Evolutionary conservation across 2,797 vertebrate species (phyloP), one percentile per base, ranked within the genome.

Genomic region (Monodelphis domestica): DNA sequence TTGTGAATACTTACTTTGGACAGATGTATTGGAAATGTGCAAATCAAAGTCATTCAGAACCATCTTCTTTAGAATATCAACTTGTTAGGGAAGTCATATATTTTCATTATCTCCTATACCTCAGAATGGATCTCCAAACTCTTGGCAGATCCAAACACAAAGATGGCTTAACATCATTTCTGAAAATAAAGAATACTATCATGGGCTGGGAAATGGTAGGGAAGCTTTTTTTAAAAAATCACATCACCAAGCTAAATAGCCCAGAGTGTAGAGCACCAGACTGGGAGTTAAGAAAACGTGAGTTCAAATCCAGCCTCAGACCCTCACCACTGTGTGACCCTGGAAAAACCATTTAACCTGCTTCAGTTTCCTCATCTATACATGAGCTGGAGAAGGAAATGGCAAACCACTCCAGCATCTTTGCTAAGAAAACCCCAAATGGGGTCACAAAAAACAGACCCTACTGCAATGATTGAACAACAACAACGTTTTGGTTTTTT

Each of bases 201-300:
- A n/a, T 87, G 87, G 94, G 14, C 91, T 90, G 53, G 53, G 92
- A 93, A 55, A 91, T 5, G 95, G 38, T 54, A 89, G 30, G 78
- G 52, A 88, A 56, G 50, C 57, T 91, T 90, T 93, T 92, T n/a
- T n/a, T n/a, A 54, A 26, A 93, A 93, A 93, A 30, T 55, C 91
- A 45, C 84, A 91, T 91, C 89, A 95, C 89, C 87, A 90, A 24
- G 54, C 63, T 54, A 45, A n/a, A n/a, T n/a, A n/a, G n/a, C n/a
- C n/a, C n/a, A n/a, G n/a, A n/a, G n/a, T n/a, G n/a, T n/a, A n/a
- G n/a, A n/a, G n/a, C n/a, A n/a, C n/a, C n/a, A n/a, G n/a, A n/a
- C n/a, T n/a, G n/a, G n/a, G n/a, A n/a, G n/a, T n/a, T n/a, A n/a
- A n/a, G n/a, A n/a, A n/a, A n/a, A n/a, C n/a, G n/a, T n/a, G n/a